Evolutionary conservation across 2,113 vertebrate species (phyloP).

Genomic region (Pteruthius melanotis): DNA sequence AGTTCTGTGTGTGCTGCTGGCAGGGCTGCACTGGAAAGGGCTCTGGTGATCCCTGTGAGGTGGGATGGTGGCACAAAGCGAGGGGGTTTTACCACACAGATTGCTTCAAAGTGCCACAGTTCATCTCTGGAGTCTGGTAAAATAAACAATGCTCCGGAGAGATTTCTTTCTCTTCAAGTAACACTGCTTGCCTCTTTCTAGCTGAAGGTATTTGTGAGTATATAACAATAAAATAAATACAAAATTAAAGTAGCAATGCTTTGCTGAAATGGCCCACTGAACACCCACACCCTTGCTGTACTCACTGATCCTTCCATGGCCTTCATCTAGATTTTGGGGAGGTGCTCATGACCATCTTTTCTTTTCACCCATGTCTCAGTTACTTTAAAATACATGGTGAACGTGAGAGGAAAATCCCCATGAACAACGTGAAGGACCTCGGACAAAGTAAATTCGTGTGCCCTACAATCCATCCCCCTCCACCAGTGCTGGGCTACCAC

Average conservation of each 20-base stretch:
- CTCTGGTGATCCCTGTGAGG: neutral
- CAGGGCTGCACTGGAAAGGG: neutral
- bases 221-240: neutral
- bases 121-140: neutral
- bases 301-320: neutral
- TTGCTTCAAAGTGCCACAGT: neutral
- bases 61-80: neutral
- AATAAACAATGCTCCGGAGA: neutral
- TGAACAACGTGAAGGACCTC: neutral
- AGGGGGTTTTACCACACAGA: neutral
- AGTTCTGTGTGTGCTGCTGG: neutral
- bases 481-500: neutral
- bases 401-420: neutral
- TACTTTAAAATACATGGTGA: neutral
- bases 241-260: neutral
- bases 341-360: neutral
- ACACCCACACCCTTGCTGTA: neutral
- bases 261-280: neutral
- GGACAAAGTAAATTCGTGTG: neutral
- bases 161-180: neutral
- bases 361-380: neutral
- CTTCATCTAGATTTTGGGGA: neutral
- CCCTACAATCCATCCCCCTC: rapidly evolving
- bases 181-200: neutral
- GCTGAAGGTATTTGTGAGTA: neutral